phyloP scores from a whole-genome alignment of 2,797 vertebrate genomes.

The Zenarchopterus dispar region DNA sequence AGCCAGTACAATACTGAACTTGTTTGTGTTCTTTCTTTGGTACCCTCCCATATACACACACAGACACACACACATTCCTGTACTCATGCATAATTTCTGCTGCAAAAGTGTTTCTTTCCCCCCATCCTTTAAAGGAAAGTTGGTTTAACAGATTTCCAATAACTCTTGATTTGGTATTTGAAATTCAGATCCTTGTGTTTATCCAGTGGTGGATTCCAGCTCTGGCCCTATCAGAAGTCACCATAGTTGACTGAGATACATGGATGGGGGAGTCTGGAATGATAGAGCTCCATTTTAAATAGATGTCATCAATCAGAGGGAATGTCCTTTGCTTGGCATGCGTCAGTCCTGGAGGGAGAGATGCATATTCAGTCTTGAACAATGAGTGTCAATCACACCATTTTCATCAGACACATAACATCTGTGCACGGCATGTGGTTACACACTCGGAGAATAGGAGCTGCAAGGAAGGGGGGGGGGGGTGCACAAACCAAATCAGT shows the following conservation, averaged over 20 bases:
- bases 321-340: slow-evolving; percentile 71
- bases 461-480: slow-evolving; percentile 35
- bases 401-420: slow-evolving; percentile 66
- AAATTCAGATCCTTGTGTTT: slow-evolving; percentile 29
- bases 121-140: slow-evolving; percentile 26
- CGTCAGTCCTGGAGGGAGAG: slow-evolving; percentile 70
- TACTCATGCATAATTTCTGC: slow-evolving; percentile 50
- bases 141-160: slow-evolving; percentile 31
- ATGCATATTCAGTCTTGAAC: slow-evolving; percentile 72
- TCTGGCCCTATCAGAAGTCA: slow-evolving; percentile 37
- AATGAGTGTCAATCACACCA: slow-evolving; percentile 71
- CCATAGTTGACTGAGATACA: slow-evolving; percentile 11
- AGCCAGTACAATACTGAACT: slow-evolving; percentile 69
- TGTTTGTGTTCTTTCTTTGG: slow-evolving; percentile 63
- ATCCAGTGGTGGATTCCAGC: slow-evolving; percentile 8
- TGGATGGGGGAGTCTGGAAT: slow-evolving; percentile 17
- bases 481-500: slow-evolving; percentile 34
- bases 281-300: slow-evolving; percentile 65
- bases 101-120: slow-evolving; percentile 18
- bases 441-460: slow-evolving; percentile 45
- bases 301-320: slow-evolving; percentile 77
- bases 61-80: background rate
- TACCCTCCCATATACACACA: slow-evolving; percentile 10
- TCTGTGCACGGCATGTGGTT: slow-evolving; percentile 56
- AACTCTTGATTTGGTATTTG: slow-evolving; percentile 17